Percentiles rank a stretch among this genome's conserved stretches.
Evolutionary conservation across 2,113 vertebrate species (phyloP).

Genomic region (Mastomys natalensis): DNA sequence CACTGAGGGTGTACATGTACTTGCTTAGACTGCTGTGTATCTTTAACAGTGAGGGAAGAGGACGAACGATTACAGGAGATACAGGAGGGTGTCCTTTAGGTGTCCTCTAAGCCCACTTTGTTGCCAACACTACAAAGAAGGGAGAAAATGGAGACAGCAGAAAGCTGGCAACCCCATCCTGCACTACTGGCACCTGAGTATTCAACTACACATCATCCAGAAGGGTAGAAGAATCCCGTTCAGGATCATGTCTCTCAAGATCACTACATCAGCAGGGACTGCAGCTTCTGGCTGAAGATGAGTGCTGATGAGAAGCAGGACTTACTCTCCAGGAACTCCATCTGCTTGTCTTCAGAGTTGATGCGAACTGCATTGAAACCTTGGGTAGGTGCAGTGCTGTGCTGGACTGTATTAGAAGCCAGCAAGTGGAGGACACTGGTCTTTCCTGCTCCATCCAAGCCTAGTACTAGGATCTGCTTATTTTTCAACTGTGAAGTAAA

Average conservation of each 20-base stretch:
- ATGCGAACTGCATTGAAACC: conserved; percentile 93
- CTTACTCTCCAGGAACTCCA: conserved; percentile 97
- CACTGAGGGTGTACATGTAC: not conserved
- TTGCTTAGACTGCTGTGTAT: not conserved
- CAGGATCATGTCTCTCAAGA: not conserved
- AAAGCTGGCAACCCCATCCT: not conserved
- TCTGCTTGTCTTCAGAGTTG: conserved; percentile 88
- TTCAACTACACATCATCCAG: not conserved
- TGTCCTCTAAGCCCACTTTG: not conserved
- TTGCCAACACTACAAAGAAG: not conserved
- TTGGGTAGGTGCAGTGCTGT: conserved; percentile 89
- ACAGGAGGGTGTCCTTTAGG: not conserved
- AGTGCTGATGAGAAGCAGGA: not conserved
- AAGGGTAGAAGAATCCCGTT: not conserved
- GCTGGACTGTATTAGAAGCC: conserved; percentile 88
- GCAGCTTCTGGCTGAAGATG: not conserved
- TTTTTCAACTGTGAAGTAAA: conserved; percentile 83
- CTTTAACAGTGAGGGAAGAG: not conserved
- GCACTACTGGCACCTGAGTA: not conserved
- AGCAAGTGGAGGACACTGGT: conserved; percentile 93
- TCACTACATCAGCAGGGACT: not conserved
- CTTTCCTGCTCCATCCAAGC: conserved; percentile 96
- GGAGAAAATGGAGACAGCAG: not conserved
- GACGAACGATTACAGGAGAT: not conserved
- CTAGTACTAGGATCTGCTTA: conserved; percentile 94